phyloP scores from a whole-genome alignment of 1,140 invertebrate species.

The Halyomorpha halys region DNA sequence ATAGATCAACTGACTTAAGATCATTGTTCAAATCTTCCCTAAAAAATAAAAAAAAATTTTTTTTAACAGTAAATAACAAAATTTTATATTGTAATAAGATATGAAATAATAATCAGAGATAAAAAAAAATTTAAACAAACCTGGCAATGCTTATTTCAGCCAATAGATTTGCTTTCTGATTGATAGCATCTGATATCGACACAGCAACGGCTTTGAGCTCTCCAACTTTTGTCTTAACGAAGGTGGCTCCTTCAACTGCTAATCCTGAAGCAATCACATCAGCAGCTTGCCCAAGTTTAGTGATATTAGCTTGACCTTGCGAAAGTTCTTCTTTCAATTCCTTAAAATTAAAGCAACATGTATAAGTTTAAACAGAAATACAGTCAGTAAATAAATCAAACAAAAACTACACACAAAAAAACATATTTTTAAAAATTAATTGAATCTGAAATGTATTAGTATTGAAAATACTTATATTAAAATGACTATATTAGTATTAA shows the following conservation, averaged over 20 bases:
- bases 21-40: constrained; percentile 75
- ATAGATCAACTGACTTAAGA: constrained; percentile 68
- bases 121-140: constrained; percentile 23
- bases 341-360: constrained; percentile 26
- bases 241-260: constrained; percentile 59
- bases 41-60: constrained; percentile 25
- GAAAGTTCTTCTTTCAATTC: constrained; percentile 70
- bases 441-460: too few species aligned
- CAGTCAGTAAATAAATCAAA: too few species aligned
- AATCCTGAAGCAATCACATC: constrained; percentile 66
- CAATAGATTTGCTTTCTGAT: constrained; percentile 61
- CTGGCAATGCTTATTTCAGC: constrained; percentile 64
- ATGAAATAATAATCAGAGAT: neutral
- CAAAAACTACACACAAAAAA: too few species aligned
- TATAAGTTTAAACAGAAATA: too few species aligned
- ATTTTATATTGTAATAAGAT: neutral
- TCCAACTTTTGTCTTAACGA: constrained; percentile 57
- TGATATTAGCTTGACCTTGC: constrained; percentile 68
- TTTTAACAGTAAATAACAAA: neutral
- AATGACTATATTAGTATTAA: too few species aligned
- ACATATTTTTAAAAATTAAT: too few species aligned
- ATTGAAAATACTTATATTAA: too few species aligned
- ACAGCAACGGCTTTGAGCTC: constrained; percentile 61
- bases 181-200: constrained; percentile 57
- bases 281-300: constrained; percentile 62